Base-by-base conservation (phyloP, 2,797 vertebrate species). In the Astyanax mexicanus region DNA sequence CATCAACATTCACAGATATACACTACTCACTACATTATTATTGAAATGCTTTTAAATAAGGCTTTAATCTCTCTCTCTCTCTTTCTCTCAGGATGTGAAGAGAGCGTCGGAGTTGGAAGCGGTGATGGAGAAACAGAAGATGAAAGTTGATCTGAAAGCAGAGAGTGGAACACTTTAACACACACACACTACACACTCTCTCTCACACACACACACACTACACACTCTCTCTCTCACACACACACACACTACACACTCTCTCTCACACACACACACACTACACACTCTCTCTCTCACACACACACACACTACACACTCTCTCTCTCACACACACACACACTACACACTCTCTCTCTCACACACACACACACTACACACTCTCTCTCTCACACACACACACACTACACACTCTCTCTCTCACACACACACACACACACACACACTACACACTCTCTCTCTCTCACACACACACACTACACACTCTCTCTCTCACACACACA, bases 71-170 rank as follows among this genome's bases (percentile, higher is more conserved):
- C 6, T 19, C 25, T 23, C 29, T 23, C 65, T 37, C 29, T 37
- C 27, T 47, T 64, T n/a, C 25, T n/a, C 25, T 49, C 45, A 62
- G 37, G 7, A 44, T 15, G 40, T 45, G 1, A 45, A 17, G 23
- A 45, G 27, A 7, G 13, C 13, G 21, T 27, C 73, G 25, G 73
- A 75, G 73, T 37, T 75, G 64, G 64, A 75, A 42, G 29, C 64
- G n/a, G 73, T 75, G 10, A 75, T 75, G 73, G 73, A 75, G 54
- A 75, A 75, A 29, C 73, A 75, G 54, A 75, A 75, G 65, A 75
- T 75, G 73, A 75, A 75, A 49, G 54, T 75, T 40, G 73, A 75
- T 68, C 44, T 75, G 15, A 57, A 54, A 21, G 52, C 1, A 0
- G 73, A 68, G 42, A 75, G 38, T 6, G 73, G 73, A 38, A 67